Evolutionary conservation across 2,113 vertebrate species (phyloP).

Genomic region (Athene noctua): DNA sequence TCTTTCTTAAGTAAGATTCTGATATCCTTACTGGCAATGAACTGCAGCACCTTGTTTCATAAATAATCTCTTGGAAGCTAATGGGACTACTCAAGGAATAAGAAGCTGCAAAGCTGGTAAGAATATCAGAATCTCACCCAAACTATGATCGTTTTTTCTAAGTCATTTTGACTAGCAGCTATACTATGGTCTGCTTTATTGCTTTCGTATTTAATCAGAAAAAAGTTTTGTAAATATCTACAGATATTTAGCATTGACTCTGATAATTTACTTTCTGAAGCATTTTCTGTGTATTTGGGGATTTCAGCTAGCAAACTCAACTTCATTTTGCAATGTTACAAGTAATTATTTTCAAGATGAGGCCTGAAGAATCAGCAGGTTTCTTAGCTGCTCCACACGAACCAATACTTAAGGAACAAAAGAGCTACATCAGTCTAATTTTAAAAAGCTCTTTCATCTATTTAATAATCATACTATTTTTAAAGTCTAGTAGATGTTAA

Average conservation of each 20-base stretch:
- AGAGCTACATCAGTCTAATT: background rate
- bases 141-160: background rate
- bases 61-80: constrained; percentile 23
- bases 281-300: background rate
- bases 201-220: background rate
- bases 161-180: background rate
- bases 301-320: background rate
- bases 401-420: background rate
- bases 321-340: background rate
- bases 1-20: constrained; percentile 3
- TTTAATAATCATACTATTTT: background rate
- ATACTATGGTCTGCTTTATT: background rate
- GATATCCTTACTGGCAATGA: constrained; percentile 35
- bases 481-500: background rate
- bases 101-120: constrained; percentile 15
- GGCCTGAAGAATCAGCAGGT: background rate
- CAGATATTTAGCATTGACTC: background rate
- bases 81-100: background rate
- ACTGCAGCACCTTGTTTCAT: constrained; percentile 24
- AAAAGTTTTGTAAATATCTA: background rate
- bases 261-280: background rate
- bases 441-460: background rate
- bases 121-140: constrained; percentile 33
- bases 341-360: background rate
- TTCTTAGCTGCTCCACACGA: background rate